These are phyloP conservation scores for Aptenodytes patagonicus DNA, from an alignment of 2,113 vertebrate genomes.

Conservation along the genomic window DNA sequence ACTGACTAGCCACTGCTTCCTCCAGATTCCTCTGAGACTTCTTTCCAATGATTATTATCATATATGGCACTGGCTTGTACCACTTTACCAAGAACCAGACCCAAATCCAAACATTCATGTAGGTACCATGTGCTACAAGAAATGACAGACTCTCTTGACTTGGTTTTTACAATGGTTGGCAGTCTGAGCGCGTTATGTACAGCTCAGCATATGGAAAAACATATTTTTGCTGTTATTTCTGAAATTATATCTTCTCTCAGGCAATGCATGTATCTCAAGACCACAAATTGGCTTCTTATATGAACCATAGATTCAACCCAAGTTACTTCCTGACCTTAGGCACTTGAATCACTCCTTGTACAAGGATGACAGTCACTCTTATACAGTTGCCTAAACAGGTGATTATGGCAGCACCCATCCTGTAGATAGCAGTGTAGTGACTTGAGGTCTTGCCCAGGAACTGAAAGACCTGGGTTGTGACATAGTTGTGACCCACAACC, in stretches of 20 bases:
- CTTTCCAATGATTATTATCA: not conserved
- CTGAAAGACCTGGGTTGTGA: not conserved
- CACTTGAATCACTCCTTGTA: not conserved
- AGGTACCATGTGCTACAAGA: not conserved
- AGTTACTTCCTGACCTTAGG: constrained; percentile 29
- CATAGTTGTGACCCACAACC: not conserved
- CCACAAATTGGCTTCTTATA: not conserved
- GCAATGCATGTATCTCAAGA: not conserved
- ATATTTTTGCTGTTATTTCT: not conserved
- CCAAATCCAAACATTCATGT: not conserved
- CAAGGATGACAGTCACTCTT: not conserved
- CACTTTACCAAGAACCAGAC: not conserved
- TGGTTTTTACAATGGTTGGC: not conserved
- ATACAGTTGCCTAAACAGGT: not conserved
- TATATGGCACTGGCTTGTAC: not conserved
- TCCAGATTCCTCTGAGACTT: not conserved
- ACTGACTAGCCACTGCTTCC: not conserved
- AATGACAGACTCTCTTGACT: not conserved
- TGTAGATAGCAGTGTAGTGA: not conserved
- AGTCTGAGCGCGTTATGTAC: not conserved
- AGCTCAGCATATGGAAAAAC: not conserved
- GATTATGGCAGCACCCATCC: not conserved
- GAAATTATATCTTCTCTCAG: not conserved
- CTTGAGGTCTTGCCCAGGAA: not conserved
- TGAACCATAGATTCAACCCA: not conserved